Percentiles rank a stretch among this genome's conserved stretches.
Evolutionary conservation across 1,140 invertebrate species (phyloP).

Genomic region (Aporrectodea caliginosa): DNA sequence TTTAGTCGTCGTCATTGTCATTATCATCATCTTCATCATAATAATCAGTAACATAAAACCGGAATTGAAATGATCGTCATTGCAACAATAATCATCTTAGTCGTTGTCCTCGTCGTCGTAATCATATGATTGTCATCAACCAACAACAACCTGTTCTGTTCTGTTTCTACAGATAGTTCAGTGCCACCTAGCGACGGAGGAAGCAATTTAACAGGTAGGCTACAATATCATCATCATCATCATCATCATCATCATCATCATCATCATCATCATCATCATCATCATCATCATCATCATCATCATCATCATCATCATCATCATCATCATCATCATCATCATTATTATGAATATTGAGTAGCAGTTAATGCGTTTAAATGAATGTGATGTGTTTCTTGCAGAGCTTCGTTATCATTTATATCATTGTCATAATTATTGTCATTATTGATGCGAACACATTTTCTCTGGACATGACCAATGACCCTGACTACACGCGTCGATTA

Average conservation of each 20-base stretch:
- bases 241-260: slow-evolving; percentile 10
- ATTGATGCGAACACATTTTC: too few relatives aligned
- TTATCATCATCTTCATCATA: too few relatives aligned
- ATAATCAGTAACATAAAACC: too few relatives aligned
- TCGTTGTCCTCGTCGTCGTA: too few relatives aligned
- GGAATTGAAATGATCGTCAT: too few relatives aligned
- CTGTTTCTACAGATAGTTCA: neutral
- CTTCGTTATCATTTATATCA: neutral
- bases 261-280: slow-evolving; percentile 3
- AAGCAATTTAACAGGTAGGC: neutral
- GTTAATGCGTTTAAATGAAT: neutral
- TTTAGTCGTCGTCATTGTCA: too few relatives aligned
- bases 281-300: neutral
- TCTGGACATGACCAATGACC: too few relatives aligned
- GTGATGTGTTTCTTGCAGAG: neutral
- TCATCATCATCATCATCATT: neutral
- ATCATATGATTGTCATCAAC: too few relatives aligned
- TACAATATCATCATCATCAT: too few relatives aligned
- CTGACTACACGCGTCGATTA: too few relatives aligned
- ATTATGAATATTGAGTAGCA: neutral
- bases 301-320: slow-evolving; percentile 5
- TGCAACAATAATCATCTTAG: too few relatives aligned
- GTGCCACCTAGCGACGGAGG: neutral
- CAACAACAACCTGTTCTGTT: too few relatives aligned
- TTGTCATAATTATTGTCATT: neutral